Base-by-base conservation (phyloP, 2,888 invertebrate species). In the Dasypolia templi region DNA sequence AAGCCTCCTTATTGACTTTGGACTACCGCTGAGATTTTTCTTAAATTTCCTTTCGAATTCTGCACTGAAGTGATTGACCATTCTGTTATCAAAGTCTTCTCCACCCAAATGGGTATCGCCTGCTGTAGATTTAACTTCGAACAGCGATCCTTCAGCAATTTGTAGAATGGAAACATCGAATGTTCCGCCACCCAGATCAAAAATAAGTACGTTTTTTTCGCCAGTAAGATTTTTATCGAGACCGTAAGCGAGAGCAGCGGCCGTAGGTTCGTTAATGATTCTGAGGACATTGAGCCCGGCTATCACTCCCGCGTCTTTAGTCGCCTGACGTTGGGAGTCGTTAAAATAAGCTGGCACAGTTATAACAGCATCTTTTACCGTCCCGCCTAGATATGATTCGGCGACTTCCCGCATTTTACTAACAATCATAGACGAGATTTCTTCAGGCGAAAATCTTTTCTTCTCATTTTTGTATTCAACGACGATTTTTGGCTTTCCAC, bases 111-210 rank as follows among this genome's bases (percentile, higher is more conserved):
- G 98, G 0, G 98, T 98, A 89, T 98, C 98, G 9, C 98, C 98
- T 6, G 98, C 97, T 0, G 98, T 98, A 0, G 98, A 97, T 90
- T 97, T 97, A 0, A 98, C 98, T 95, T 98, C 98, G 89, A 98
- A 98, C 82, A 98, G 92, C 0, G 98, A 97, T 0, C 99, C 97
- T 93, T 99, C 98, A 87, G 98, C 98, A 91, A 99, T 99, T 83
- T 98, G 97, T 46, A 99, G 96, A 83, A 99, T 97, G 44, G 99
- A 99, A 14, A 99, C 99, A 96, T 99, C 99, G 91, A 99, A 99
- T 51, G 99, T 99, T 46, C 99, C 99, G 81, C 99, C 99, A 39
- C 98, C 98, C 76, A 98, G 96, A 92, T 98, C 98, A 87, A 97
- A 98, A 86, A 98, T 98, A 19, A 98, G 93, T 11, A 98, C 97